These are phyloP conservation scores for Cryptoprocta ferox DNA, from an alignment of 2,797 vertebrate species.

Conservation along the genomic window DNA sequence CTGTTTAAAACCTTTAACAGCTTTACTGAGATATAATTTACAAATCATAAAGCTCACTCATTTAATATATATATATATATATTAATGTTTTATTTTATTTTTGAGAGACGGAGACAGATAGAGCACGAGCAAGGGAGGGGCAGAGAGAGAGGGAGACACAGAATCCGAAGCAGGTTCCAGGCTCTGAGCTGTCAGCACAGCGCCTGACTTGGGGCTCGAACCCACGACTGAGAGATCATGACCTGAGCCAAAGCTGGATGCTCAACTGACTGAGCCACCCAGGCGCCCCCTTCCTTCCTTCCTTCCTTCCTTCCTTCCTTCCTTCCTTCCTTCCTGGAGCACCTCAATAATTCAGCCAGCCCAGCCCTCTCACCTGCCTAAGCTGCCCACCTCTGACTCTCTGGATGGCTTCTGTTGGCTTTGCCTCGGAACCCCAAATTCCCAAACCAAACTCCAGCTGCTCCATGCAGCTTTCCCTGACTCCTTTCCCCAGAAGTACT, in stretches of 20 bases:
- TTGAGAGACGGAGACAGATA: too few species aligned
- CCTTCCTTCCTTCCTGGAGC: neutral
- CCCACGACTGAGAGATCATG: too few species aligned
- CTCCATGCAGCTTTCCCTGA: neutral
- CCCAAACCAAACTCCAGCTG: neutral
- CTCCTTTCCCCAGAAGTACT: neutral
- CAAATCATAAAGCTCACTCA: neutral
- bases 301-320: neutral
- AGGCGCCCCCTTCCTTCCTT: neutral
- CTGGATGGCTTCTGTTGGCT: neutral
- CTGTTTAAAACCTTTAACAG: neutral
- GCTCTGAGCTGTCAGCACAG: too few species aligned
- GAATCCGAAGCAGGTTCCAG: too few species aligned
- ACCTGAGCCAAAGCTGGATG: too few species aligned
- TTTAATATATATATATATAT: neutral
- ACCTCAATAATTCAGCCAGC: neutral
- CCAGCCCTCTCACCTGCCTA: neutral
- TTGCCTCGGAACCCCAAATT: neutral
- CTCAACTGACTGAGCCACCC: too few species aligned
- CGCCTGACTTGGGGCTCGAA: too few species aligned
- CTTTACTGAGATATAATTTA: neutral
- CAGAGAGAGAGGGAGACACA: too few species aligned
- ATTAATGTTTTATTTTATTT: too few species aligned
- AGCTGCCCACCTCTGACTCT: neutral
- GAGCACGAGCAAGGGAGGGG: too few species aligned